Evolutionary conservation across 1,140 invertebrate genomes (phyloP), one percentile per base, ranked within the genome.

Genomic region (Diachasmimorpha longicaudata): DNA sequence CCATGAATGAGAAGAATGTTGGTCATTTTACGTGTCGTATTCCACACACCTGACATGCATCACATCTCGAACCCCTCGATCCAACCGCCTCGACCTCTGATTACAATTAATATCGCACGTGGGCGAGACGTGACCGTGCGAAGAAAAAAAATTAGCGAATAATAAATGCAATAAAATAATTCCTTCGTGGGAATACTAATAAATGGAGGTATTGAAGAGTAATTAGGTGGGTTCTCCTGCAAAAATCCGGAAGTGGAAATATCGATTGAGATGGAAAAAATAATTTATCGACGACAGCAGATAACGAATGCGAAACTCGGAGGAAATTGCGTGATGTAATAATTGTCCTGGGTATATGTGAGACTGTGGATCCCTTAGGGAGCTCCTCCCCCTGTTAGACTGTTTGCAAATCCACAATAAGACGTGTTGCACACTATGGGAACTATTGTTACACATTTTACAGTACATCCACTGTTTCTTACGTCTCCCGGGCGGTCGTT

Each of bases 381-480:
- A 25, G 58, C 14, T 25, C 11, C 19, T 25, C 19, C 58, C 23
- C 23, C 23, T 25, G 4, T 4, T 42, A 42, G 39, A 74, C 23
- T 19, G 16, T 75, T 58, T 82, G 77, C 73, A 78, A 79, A 81
- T 81, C 82, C 79, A 86, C 86, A 87, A 88, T 87, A 82, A 81
- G 16, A 52, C 69, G 70, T 83, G 81, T 87, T 87, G 84, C 85
- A 87, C 84, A 86, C 82, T 86, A 86, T 87, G 87, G 85, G 86
- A 88, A 87, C 85, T 86, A 87, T 87, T 87, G 87, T 88, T 87
- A 88, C 85, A 87, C 84, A 87, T 88, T 88, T 86, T 87, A 86
- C 86, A 87, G 83, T 85, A 21, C 14, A 83, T 81, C 83, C 84
- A 86, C 85, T 87, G 70, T 70, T 16, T 66, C 19, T 31, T 46